Evolutionary conservation across 2,888 invertebrate genomes (phyloP), one percentile per base, ranked within the genome.

Genomic region (Megastigmus dorsalis): DNA sequence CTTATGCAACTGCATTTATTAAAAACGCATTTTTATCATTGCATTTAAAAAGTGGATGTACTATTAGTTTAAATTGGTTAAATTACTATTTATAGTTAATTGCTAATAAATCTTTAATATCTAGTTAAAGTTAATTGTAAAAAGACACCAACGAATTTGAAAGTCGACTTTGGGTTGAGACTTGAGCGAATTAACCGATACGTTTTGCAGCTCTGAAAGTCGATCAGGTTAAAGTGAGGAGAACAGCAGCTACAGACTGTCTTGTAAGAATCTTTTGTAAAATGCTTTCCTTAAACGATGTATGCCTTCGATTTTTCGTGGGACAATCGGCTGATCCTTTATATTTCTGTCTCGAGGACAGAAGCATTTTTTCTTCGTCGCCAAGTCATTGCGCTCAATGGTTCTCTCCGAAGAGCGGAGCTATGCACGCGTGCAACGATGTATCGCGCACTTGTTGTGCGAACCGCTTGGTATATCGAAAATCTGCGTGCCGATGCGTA

Each of bases 351-450:
- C 20, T 20, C 30, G 10, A 20, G 26, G 20, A 28, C 28, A 3
- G 26, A 28, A 38, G 59, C 10, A 26, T 59, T 30, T 41, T 30
- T 26, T 30, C 26, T 30, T 26, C 45, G 26, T 36, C 26, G 13
- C 18, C n/a, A 26, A 45, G 28, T 70, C 62, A 62, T 70, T 70
- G 54, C 69, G 54, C 41, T 68, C 57, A 48, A 68, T 57, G 68
- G 30, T 55, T 54, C 57, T 57, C 28, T 67, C 38, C 10, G 23
- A 36, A 26, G 36, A 65, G 65, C 65, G 28, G 43, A 57, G 30
- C 15, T 48, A 6, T 33, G 30, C n/a, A 54, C 28, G 13, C 2
- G 13, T 43, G 28, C 59, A 59, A 59, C 43, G 59, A 59, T 26
- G 20, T 55, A 33, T 30, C 20, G 10, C 18, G 55, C 5, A 18